phyloP scores from a whole-genome alignment of 2,888 invertebrate species.

The Macrophya annulata region DNA sequence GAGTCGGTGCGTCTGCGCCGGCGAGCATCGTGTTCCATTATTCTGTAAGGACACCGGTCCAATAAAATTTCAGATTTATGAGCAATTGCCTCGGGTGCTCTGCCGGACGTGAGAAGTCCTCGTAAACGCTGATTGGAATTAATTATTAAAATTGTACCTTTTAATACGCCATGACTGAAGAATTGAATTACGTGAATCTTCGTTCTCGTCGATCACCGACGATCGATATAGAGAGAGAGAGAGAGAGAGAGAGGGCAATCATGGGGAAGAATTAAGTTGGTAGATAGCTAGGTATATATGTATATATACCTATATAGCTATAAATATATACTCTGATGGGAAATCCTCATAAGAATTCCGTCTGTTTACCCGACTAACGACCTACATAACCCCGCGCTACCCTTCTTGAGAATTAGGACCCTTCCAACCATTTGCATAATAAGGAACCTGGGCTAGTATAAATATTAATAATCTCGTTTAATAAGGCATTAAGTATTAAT shows the following conservation, averaged over 20 bases:
- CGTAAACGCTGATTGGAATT: slow-evolving; percentile 54
- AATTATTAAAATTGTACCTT: slow-evolving; percentile 50
- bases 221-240: background rate
- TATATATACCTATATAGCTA: background rate
- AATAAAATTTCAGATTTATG: slow-evolving; percentile 55
- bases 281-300: background rate
- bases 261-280: background rate
- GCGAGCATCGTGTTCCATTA: slow-evolving; percentile 52
- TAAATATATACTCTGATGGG: slow-evolving; percentile 22
- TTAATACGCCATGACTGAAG: background rate
- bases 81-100: slow-evolving; percentile 45
- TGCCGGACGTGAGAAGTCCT: slow-evolving; percentile 51
- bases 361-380: slow-evolving; percentile 42
- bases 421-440: slow-evolving; percentile 42
- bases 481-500: slow-evolving; percentile 66
- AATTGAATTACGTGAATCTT: slow-evolving; percentile 38
- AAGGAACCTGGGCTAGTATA: slow-evolving; percentile 56
- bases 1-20: slow-evolving; percentile 1
- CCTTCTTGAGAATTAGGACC: slow-evolving; percentile 49
- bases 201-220: slow-evolving; percentile 8
- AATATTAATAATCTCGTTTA: slow-evolving; percentile 67
- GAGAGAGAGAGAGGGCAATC: background rate
- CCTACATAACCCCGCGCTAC: slow-evolving; percentile 19
- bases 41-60: slow-evolving; percentile 51
- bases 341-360: slow-evolving; percentile 48